These are phyloP conservation scores for Mesitornis unicolor DNA, from an alignment of 2,113 vertebrate species.

Conservation along the genomic window DNA sequence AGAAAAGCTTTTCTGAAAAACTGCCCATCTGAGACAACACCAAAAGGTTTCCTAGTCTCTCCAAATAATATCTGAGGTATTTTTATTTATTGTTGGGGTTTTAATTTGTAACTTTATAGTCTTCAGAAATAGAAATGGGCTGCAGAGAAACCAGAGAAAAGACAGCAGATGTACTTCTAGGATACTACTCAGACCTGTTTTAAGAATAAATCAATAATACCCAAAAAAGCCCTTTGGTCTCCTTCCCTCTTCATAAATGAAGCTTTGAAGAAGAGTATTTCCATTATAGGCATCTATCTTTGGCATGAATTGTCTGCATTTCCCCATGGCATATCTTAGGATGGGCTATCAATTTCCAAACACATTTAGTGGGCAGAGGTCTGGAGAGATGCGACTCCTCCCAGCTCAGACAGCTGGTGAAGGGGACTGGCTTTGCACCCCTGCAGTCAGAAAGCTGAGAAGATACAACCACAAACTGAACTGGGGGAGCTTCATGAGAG, in stretches of 20 bases:
- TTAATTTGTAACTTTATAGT: background rate
- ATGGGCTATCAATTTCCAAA: background rate
- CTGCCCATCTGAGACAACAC: background rate
- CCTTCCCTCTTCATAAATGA: background rate
- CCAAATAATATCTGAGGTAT: background rate
- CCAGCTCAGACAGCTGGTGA: background rate
- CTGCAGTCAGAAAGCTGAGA: background rate
- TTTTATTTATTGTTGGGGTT: background rate
- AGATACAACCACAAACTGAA: background rate
- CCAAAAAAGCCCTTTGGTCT: background rate
- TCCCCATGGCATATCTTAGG: background rate
- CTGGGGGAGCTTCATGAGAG: accelerated
- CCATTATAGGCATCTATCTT: background rate
- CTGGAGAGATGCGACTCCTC: background rate
- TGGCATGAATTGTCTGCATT: background rate
- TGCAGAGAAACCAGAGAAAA: background rate
- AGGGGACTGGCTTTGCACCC: background rate
- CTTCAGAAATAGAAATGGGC: background rate
- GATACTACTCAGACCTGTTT: background rate
- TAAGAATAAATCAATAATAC: background rate
- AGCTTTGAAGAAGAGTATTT: background rate
- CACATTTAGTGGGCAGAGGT: background rate
- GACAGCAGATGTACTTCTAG: background rate
- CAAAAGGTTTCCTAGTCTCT: background rate
- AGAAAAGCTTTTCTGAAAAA: background rate